These are phyloP conservation scores for Drosophila suboccidentalis DNA, from an alignment of 2,888 invertebrate genomes.

Conservation along the genomic window DNA sequence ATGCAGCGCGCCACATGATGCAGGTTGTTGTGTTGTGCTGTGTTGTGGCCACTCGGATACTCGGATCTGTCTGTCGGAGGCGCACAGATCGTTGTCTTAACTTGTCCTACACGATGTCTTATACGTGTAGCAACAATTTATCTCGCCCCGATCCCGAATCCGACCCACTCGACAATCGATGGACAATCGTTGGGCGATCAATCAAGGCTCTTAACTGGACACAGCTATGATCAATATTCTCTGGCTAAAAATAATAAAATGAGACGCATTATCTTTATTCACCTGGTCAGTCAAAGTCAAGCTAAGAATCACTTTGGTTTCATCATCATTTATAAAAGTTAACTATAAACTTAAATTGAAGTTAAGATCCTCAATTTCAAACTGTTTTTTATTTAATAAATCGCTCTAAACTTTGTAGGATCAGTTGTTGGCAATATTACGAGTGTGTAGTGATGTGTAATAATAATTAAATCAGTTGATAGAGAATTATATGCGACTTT, in stretches of 20 bases:
- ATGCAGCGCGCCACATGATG: slow-evolving; percentile 68
- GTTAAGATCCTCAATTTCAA: neutral
- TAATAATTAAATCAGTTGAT: neutral
- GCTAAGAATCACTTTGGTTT: slow-evolving; percentile 9
- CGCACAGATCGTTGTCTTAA: slow-evolving; percentile 81
- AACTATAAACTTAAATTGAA: neutral
- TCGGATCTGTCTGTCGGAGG: slow-evolving; percentile 50
- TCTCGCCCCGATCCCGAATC: slow-evolving; percentile 63
- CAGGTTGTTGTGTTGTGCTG: slow-evolving; percentile 13
- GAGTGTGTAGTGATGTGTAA: neutral
- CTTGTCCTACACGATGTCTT: slow-evolving; percentile 82
- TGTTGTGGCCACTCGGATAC: slow-evolving; percentile 15
- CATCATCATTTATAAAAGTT: slow-evolving; percentile 12
- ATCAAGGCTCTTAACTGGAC: slow-evolving; percentile 30
- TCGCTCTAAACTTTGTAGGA: neutral
- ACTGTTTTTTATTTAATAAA: neutral
- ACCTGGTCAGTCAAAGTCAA: neutral
- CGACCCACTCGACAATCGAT: slow-evolving; percentile 48
- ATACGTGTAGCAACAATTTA: slow-evolving; percentile 84
- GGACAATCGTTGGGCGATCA: slow-evolving; percentile 41
- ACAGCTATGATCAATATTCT: slow-evolving; percentile 58
- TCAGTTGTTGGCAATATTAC: neutral
- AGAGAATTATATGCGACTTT: neutral
- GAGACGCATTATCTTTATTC: slow-evolving; percentile 17
- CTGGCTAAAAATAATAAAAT: slow-evolving; percentile 66